Percentiles rank a stretch among this genome's conserved stretches.
phyloP scores from a whole-genome alignment of 1,140 invertebrate species.

The Heterodera carotae region DNA sequence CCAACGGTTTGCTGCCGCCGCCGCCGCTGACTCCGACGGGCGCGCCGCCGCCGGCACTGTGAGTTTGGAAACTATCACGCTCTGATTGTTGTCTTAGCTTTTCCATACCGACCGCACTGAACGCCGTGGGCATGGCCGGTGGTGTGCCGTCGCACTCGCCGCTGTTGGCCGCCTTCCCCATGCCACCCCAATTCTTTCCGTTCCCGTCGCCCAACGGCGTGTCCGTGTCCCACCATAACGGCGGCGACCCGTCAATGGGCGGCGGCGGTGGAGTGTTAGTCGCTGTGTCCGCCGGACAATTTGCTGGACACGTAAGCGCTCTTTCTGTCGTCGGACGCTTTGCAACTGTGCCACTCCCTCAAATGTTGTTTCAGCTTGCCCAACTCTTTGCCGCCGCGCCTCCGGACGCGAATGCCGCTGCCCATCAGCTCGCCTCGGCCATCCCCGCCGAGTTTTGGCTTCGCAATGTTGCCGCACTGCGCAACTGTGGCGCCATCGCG shows the following conservation, averaged over 20 bases:
- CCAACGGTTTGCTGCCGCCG: slow-evolving; percentile 11
- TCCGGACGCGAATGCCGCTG: neutral
- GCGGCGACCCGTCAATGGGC: neutral
- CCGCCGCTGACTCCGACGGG: slow-evolving; percentile 14
- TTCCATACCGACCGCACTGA: neutral
- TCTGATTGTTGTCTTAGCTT: neutral
- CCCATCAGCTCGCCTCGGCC: neutral
- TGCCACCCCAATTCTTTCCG: neutral
- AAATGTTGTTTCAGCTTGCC: neutral
- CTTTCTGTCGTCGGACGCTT: neutral
- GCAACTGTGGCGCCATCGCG: neutral
- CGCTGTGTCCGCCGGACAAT: neutral
- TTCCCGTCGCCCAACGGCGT: neutral
- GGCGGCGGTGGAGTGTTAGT: neutral
- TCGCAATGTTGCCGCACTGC: neutral
- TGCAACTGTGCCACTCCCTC: neutral
- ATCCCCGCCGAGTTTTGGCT: neutral
- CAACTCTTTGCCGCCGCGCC: neutral
- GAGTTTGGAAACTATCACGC: neutral
- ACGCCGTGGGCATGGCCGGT: neutral
- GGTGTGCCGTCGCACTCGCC: neutral
- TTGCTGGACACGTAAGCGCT: neutral
- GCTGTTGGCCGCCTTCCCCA: neutral
- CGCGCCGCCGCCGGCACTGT: neutral
- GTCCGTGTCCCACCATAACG: neutral